Conservation (phyloP, 2,888 invertebrate genomes). For the Fabriciana adippe region DNA sequence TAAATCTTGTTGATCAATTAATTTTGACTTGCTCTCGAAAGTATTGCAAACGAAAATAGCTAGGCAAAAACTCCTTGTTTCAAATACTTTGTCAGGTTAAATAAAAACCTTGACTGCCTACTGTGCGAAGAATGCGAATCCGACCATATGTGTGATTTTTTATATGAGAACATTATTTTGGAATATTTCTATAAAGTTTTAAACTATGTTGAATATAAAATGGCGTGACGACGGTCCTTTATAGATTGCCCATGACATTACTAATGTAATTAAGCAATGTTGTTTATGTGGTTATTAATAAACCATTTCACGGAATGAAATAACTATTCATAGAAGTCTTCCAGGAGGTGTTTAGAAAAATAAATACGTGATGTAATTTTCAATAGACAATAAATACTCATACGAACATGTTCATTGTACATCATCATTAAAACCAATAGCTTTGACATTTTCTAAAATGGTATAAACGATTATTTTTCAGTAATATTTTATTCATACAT, state of each 20-base stretch:
- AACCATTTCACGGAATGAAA: constrained; percentile 18
- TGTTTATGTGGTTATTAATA: constrained; percentile 17
- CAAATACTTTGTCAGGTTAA: constrained; percentile 7
- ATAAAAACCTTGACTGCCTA: constrained; percentile 7
- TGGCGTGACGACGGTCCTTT: constrained; percentile 14
- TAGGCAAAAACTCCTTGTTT: constrained; percentile 4
- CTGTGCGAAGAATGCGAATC: constrained; percentile 3
- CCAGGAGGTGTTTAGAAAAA: constrained; percentile 25
- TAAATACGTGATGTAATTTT: constrained; percentile 7
- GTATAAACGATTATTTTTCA: not conserved
- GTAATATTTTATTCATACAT: not conserved
- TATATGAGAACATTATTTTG: not conserved
- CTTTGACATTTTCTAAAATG: constrained; percentile 9
- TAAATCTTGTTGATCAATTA: not conserved
- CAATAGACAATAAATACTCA: not conserved
- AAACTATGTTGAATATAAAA: constrained; percentile 2
- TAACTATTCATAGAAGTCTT: constrained; percentile 21
- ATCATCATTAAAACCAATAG: not conserved
- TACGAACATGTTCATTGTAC: not conserved
- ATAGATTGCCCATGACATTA: constrained; percentile 18
- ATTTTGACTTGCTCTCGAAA: constrained; percentile 1
- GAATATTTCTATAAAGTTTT: not conserved
- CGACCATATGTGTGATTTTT: constrained; percentile 9
- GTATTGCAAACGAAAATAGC: not conserved
- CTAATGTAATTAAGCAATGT: constrained; percentile 20